Conservation (phyloP, 2,888 invertebrate species). For the Laspeyria flexula region DNA sequence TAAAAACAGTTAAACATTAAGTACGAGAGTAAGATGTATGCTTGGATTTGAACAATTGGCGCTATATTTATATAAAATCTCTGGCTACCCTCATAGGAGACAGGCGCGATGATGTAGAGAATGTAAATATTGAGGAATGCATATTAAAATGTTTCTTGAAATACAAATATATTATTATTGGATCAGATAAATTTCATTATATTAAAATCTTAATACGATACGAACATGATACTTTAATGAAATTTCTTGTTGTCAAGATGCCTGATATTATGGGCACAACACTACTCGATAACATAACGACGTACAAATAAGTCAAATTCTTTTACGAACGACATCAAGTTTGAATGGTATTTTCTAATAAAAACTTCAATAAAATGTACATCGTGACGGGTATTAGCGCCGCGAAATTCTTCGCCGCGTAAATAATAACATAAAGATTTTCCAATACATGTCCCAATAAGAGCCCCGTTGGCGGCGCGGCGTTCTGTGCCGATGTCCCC, state of each 20-base stretch:
- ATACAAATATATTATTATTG: conserved; percentile 5
- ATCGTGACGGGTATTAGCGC: conserved; percentile 72
- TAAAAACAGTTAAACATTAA: no score
- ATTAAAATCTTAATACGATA: conserved; percentile 34
- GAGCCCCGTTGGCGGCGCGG: conserved; percentile 36
- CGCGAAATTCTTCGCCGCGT: conserved; percentile 68
- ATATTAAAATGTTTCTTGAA: neutral
- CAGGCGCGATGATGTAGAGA: no score
- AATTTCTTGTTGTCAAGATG: conserved; percentile 43
- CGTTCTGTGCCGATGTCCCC: no score
- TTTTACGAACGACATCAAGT: conserved; percentile 51
- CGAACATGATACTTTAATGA: conserved; percentile 57
- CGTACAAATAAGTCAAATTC: conserved; percentile 56
- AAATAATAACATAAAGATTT: conserved; percentile 80
- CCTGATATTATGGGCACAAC: conserved; percentile 26
- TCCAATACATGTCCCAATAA: conserved; percentile 74
- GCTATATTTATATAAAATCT: no score
- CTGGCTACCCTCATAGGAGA: no score
- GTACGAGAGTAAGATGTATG: no score
- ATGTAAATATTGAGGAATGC: no score
- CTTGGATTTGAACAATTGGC: no score
- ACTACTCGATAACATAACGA: conserved; percentile 31
- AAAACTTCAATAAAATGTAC: conserved; percentile 75
- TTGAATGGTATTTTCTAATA: conserved; percentile 75
- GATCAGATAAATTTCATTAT: conserved; percentile 26